These are phyloP conservation scores for Notoglanidium macrostoma DNA, from an alignment of 2,797 vertebrate genomes.

Conservation along the genomic window DNA sequence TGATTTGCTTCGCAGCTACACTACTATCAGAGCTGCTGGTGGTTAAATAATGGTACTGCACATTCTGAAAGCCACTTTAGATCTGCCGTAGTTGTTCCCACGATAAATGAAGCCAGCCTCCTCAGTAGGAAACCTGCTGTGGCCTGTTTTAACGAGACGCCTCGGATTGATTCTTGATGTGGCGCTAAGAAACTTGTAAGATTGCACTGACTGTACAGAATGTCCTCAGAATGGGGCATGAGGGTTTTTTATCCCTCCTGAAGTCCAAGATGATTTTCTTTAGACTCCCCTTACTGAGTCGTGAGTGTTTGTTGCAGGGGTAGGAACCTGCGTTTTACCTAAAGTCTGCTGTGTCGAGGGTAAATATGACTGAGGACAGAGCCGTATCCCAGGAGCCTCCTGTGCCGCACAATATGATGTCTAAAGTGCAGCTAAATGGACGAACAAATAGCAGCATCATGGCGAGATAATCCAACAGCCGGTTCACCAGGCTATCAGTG, in stretches of 20 bases:
- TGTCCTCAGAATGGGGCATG: background rate
- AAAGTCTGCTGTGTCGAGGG: background rate
- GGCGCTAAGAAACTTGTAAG: background rate
- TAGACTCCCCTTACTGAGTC: background rate
- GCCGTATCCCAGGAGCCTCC: background rate
- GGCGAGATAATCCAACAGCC: constrained; percentile 9
- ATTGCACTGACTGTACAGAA: background rate
- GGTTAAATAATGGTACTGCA: background rate
- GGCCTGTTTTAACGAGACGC: background rate
- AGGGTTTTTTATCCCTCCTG: background rate
- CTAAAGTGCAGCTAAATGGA: constrained; percentile 24
- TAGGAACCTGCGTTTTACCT: background rate
- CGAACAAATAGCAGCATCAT: constrained; percentile 12
- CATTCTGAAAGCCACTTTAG: background rate
- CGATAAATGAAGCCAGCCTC: background rate
- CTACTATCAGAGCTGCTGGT: background rate
- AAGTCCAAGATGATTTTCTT: background rate
- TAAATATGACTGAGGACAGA: constrained; percentile 6
- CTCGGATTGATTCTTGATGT: background rate
- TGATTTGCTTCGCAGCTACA: background rate
- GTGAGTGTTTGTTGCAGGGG: background rate
- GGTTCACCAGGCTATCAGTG: constrained; percentile 21
- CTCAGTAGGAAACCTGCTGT: background rate
- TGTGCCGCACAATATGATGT: constrained; percentile 5
- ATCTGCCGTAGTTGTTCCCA: background rate